phyloP scores from a whole-genome alignment of 2,888 invertebrate species.

The Drosophila prolongata region DNA sequence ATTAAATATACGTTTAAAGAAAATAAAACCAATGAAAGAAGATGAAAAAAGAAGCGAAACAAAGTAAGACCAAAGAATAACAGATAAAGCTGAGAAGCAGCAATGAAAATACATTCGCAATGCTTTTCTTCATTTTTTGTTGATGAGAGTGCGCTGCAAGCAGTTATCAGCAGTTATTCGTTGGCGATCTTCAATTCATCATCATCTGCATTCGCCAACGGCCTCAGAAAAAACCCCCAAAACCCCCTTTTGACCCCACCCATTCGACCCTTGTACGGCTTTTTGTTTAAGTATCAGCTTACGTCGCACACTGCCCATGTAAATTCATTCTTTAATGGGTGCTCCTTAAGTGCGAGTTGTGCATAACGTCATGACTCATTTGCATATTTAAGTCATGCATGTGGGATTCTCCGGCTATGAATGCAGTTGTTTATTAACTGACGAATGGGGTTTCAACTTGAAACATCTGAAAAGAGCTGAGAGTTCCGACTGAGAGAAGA shows the following conservation, averaged over 20 bases:
- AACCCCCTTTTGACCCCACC: constrained; percentile 1
- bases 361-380: constrained; percentile 29
- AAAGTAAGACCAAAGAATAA: background rate
- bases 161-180: constrained; percentile 36
- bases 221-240: constrained; percentile 1
- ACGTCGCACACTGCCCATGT: background rate
- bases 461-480: constrained; percentile 5
- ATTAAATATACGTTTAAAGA: constrained; percentile 60
- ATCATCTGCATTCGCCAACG: background rate
- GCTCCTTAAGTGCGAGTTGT: constrained; percentile 26
- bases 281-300: constrained; percentile 14
- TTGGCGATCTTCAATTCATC: constrained; percentile 18
- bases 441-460: constrained; percentile 10
- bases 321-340: constrained; percentile 14
- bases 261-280: constrained; percentile 3
- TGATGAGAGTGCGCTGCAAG: constrained; percentile 17
- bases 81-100: constrained; percentile 14
- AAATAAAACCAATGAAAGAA: constrained; percentile 21
- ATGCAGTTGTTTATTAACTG: constrained; percentile 23
- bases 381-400: constrained; percentile 19
- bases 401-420: constrained; percentile 2
- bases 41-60: constrained; percentile 4
- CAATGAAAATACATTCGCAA: constrained; percentile 20
- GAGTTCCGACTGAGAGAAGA: background rate
- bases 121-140: constrained; percentile 6